Evolutionary conservation across 2,888 invertebrate genomes (phyloP), one percentile per base, ranked within the genome.

Genomic region (Bellardia pandia): DNA sequence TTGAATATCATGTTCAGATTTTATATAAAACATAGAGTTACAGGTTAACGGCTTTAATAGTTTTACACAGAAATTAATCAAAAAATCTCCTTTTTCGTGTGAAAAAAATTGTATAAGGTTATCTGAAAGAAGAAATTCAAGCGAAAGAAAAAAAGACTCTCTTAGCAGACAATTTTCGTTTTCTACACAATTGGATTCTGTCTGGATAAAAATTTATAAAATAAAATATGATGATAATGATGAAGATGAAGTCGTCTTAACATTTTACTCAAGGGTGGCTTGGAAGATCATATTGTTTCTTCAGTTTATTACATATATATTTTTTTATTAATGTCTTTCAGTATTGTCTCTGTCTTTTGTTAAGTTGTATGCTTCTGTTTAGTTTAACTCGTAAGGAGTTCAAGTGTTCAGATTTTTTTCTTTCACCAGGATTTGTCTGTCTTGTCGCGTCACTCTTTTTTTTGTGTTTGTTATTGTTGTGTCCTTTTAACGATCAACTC

Each of bases 221-320:
- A 56, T 40, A 42, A 56, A 45, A 66, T 53, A 51, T 14, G 14
- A 53, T 53, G 16, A 7, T 16, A 16, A 53, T 37, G 6, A 58
- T 9, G 30, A 30, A 42, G 6, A 30, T 76, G 53, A 83, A 66
- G 64, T 66, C 60, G 48, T 56, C 71, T 84, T 62, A 68, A 77
- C 42, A 66, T 74, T 82, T 56, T 74, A 62, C 85, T 87, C 87
- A 81, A 85, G 81, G 87, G 87, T 87, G 87, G 85, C 77, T 87
- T 74, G 56, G 23, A 33, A 64, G 72, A 81, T 87, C 85, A 87
- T 56, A 78, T 72, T 58, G 51, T 60, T 71, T 76, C 16, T 71
- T 76, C 16, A 37, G 33, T 78, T 62, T 80, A 58, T 45, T 9
- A 7, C 42, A 14, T 3, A 68, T 42, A 48, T 69, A 7, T 64